Conservation (phyloP, 2,113 vertebrate species). For the Ctenomys sociabilis region DNA sequence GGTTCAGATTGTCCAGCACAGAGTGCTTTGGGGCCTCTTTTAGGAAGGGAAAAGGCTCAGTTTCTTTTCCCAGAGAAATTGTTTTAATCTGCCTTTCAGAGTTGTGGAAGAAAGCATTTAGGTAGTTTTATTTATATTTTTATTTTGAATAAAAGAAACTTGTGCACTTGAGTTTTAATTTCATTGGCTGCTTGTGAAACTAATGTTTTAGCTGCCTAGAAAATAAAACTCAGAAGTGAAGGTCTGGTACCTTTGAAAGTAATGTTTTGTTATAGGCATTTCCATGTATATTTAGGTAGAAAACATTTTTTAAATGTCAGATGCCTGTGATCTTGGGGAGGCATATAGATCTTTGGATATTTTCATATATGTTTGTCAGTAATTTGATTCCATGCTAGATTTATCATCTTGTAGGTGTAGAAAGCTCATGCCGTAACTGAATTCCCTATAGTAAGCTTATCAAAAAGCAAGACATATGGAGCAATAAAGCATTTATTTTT, state of each 20-base stretch:
- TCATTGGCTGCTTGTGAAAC: background rate
- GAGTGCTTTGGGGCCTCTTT: background rate
- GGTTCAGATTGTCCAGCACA: background rate
- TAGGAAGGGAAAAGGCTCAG: background rate
- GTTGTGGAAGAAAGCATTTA: background rate
- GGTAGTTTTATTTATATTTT: background rate
- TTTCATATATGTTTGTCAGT: background rate
- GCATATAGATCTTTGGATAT: background rate
- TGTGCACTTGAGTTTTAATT: background rate
- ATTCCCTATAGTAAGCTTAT: background rate
- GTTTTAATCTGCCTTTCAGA: slow-evolving; percentile 9
- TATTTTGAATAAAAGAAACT: background rate
- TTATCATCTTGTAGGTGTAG: background rate
- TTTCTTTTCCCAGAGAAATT: background rate
- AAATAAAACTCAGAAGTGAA: slow-evolving; percentile 42
- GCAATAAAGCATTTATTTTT: background rate
- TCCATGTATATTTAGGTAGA: background rate
- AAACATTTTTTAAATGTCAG: background rate
- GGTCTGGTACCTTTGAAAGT: background rate
- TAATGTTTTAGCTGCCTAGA: background rate
- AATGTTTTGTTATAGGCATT: background rate
- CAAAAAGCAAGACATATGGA: background rate
- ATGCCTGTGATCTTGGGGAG: background rate
- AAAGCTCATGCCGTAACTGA: background rate
- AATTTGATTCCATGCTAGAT: background rate